These are phyloP conservation scores for Acyrthosiphon pisum DNA, from an alignment of 1,140 invertebrate species.

Conservation along the genomic window DNA sequence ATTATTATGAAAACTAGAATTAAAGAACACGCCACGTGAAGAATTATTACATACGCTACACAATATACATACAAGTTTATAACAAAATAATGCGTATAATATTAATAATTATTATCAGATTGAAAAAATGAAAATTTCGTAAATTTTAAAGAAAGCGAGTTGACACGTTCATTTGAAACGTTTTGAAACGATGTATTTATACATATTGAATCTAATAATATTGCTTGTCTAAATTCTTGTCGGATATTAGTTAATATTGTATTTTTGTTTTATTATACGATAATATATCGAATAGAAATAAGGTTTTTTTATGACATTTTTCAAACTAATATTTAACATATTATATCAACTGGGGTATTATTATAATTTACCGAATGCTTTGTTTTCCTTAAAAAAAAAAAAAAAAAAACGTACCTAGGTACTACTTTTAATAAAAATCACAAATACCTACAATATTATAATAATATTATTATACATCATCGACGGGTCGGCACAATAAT, in stretches of 20 bases:
- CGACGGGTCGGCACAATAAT: neutral
- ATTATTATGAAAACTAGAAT: neutral
- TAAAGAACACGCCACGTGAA: neutral
- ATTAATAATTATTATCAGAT: neutral
- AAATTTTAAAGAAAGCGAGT: neutral
- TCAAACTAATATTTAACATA: neutral
- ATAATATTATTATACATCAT: neutral
- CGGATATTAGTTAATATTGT: too few species aligned
- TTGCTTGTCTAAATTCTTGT: neutral
- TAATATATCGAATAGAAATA: too few species aligned
- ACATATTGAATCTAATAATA: neutral
- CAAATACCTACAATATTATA: neutral
- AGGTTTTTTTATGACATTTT: too few species aligned
- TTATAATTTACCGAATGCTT: neutral
- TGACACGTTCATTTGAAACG: neutral
- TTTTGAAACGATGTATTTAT: neutral
- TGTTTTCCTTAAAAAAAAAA: neutral
- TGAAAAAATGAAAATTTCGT: neutral
- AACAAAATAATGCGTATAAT: neutral
- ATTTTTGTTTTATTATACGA: too few species aligned
- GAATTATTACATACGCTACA: neutral
- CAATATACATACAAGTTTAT: neutral
- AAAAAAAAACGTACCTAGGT: neutral
- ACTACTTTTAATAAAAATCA: neutral
- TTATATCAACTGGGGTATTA: neutral